phyloP scores from a whole-genome alignment of 1,140 invertebrate genomes.

The Carcinoscorpius rotundicauda region DNA sequence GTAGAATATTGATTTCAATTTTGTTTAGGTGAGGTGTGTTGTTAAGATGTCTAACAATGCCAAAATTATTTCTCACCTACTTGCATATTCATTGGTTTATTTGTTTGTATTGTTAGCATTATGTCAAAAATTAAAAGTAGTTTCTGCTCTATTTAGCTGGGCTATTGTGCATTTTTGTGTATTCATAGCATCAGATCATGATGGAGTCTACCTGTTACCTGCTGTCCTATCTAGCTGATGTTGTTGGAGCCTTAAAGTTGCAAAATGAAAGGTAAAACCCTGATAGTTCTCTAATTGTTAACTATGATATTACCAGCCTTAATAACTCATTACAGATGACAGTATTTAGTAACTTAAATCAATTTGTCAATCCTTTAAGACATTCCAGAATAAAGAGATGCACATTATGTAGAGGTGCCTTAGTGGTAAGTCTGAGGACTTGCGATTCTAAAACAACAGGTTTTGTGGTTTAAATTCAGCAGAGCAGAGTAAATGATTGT shows the following conservation, averaged over 20 bases:
- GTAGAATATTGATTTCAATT: neutral
- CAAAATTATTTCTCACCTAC: neutral
- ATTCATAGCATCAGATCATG: constrained; percentile 36
- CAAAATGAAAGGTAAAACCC: constrained; percentile 27
- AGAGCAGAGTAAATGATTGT: no score
- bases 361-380: no score
- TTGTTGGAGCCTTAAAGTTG: constrained; percentile 46
- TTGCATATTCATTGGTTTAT: constrained; percentile 1
- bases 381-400: no score
- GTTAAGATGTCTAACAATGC: neutral
- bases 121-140: constrained; percentile 1
- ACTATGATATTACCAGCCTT: no score
- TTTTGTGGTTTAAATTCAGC: no score
- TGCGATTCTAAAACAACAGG: no score
- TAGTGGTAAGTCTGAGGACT: no score
- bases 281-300: neutral
- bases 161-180: constrained; percentile 4
- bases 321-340: no score
- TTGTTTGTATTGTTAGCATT: neutral
- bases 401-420: no score
- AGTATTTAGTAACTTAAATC: no score
- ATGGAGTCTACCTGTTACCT: constrained; percentile 66
- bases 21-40: neutral
- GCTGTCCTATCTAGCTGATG: constrained; percentile 56
- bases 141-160: neutral